Evolutionary conservation across 2,888 invertebrate species (phyloP).

Genomic region (Lasioglossum villosulum): DNA sequence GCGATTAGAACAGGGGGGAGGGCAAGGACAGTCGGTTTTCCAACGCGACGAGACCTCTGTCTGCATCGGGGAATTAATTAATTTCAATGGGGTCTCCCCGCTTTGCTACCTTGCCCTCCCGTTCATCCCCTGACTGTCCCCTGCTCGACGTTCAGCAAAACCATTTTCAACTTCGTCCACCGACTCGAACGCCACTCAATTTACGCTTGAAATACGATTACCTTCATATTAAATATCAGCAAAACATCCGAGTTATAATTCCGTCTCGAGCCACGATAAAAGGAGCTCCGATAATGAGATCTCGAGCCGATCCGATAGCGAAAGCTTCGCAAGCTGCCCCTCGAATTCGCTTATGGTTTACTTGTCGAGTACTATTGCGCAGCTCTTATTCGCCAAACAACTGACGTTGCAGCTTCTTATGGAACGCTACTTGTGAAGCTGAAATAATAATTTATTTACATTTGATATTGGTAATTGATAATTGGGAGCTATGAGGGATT

Average conservation of each 20-base stretch:
- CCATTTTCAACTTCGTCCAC: constrained; percentile 40
- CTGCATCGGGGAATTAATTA: constrained; percentile 60
- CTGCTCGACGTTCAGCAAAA: constrained; percentile 11
- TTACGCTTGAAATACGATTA: constrained; percentile 36
- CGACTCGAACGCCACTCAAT: constrained; percentile 18
- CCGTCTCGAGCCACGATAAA: constrained; percentile 17
- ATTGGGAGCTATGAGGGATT: neutral
- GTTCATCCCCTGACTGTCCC: neutral
- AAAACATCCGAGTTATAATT: constrained; percentile 23
- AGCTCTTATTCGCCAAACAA: neutral
- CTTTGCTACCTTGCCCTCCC: neutral
- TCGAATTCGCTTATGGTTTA: neutral
- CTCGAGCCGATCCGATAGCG: constrained; percentile 5
- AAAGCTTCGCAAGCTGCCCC: neutral
- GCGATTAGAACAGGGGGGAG: constrained; percentile 66
- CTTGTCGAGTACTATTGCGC: neutral
- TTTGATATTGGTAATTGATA: neutral
- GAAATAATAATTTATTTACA: neutral
- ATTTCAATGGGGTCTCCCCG: constrained; percentile 54
- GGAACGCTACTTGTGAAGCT: neutral
- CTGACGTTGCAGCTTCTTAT: neutral
- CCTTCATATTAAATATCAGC: constrained; percentile 24
- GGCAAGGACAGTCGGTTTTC: constrained; percentile 68
- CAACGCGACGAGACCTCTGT: constrained; percentile 55
- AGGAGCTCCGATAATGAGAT: constrained; percentile 29